Base-by-base conservation (phyloP, 2,888 invertebrate genomes). In the Caenorhabditis imperialis region DNA sequence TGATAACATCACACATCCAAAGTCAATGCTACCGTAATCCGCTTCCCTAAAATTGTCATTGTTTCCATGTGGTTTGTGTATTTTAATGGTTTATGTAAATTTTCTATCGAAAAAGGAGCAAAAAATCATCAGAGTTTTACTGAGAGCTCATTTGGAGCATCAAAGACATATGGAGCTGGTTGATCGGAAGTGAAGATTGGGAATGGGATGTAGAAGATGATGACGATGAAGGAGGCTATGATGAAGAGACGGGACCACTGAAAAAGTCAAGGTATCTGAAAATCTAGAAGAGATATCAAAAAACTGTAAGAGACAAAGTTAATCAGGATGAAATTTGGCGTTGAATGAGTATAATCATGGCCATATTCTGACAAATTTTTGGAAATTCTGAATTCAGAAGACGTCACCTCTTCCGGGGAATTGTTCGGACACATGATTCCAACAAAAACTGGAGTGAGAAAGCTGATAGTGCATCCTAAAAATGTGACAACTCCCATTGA, bases 401-500 rank as follows among this genome's bases (percentile, higher is more conserved):
- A n/a, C n/a, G n/a, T n/a, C n/a, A 78, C 77, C 75, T 78, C 54
- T n/a, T 67, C 75, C 1, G 67, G 25, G 16, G 71, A 58, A 33
- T 78, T 78, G 50, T 78, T 58, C 30, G 77, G 77, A 63, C 74
- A 75, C 27, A 71, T 71, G 7, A 71, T 47, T 1, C 70, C 62
- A 2, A 78, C 75, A 12, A 61, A 40, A 20, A 78, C 57, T 3
- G 77, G 77, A 5, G 74, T 47, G 18, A 78, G 37, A 37, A 78
- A 61, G 6, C 55, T 63, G 7, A 65, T 37, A 0, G 62, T 33
- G 23, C 65, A 75, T 0, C 65, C 71, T 27, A 61, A 48, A 37
- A 78, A 72, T 7, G 75, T 67, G 20, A 74, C 71, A 3, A 78
- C 69, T 6, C 72, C 65, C 16, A 75, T 67, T 1, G 67, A 75